These are phyloP conservation scores for Albula glossodonta DNA, from an alignment of 2,113 vertebrate species.

Conservation along the genomic window DNA sequence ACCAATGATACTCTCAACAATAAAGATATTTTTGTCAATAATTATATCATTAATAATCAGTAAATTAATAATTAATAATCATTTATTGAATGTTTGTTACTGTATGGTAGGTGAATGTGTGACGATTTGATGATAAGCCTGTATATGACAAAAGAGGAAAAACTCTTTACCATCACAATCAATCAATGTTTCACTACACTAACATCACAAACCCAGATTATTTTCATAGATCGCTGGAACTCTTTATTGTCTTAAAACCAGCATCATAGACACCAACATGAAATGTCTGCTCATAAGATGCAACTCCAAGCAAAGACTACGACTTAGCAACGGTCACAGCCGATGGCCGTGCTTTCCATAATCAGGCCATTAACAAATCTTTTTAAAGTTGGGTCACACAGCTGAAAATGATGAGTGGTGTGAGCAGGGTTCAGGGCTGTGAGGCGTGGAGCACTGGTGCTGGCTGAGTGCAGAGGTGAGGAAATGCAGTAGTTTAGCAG, in stretches of 20 bases:
- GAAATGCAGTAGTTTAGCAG: conserved; percentile 28
- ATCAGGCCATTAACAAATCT: not conserved
- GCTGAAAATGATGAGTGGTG: not conserved
- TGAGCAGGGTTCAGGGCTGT: conserved; percentile 4
- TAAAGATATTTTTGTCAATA: not conserved
- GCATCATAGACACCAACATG: too few species aligned
- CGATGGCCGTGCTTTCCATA: not conserved
- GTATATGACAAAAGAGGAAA: not conserved
- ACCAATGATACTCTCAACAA: not conserved
- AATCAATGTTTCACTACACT: not conserved
- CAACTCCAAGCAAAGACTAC: not conserved
- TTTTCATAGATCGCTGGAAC: too few species aligned
- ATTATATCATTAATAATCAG: not conserved
- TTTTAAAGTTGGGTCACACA: not conserved
- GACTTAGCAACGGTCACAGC: not conserved
- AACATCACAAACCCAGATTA: too few species aligned
- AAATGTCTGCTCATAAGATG: too few species aligned
- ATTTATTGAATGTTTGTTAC: too few species aligned
- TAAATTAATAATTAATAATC: too few species aligned
- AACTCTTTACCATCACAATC: not conserved
- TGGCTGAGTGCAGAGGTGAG: conserved; percentile 26
- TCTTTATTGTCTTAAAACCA: too few species aligned
- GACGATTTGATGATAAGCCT: too few species aligned
- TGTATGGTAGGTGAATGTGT: too few species aligned
- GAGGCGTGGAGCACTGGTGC: not conserved